Percentiles rank a stretch among this genome's conserved stretches.
Evolutionary conservation across 1,140 invertebrate species (phyloP).

Genomic region (Brachionus paranguensis): DNA sequence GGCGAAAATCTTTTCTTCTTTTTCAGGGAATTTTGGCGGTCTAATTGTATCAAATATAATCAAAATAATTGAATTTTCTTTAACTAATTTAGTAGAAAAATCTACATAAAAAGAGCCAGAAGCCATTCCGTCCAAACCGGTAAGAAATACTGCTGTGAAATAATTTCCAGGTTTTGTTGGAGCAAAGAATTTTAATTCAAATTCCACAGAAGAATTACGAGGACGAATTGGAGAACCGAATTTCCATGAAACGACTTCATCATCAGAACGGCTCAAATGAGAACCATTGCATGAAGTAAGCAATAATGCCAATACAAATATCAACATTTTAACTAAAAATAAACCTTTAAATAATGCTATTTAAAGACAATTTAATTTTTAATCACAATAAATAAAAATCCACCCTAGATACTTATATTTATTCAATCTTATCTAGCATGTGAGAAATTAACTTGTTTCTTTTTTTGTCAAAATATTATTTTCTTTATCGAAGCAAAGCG

Average conservation of each 20-base stretch:
- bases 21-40: slow-evolving; percentile 13
- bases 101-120: neutral
- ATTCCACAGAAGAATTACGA: slow-evolving; percentile 7
- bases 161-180: slow-evolving; percentile 15
- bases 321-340: neutral
- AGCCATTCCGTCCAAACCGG: slow-evolving; percentile 10
- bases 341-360: neutral
- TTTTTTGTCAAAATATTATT: neutral
- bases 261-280: neutral
- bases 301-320: neutral
- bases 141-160: neutral
- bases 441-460: neutral
- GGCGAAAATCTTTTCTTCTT: neutral
- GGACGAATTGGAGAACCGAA: slow-evolving; percentile 12
- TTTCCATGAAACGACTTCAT: slow-evolving; percentile 2
- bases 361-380: neutral
- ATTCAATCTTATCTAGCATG: neutral
- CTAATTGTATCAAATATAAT: neutral
- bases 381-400: neutral
- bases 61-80: neutral
- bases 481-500: neutral
- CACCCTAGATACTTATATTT: neutral
- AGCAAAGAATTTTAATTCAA: slow-evolving; percentile 6
- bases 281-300: neutral
- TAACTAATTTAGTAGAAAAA: slow-evolving; percentile 10